Evolutionary conservation across 30 jellyfish, hydroid and myxozoan species (phyloP).

Genomic region (Hydra vulgaris): DNA sequence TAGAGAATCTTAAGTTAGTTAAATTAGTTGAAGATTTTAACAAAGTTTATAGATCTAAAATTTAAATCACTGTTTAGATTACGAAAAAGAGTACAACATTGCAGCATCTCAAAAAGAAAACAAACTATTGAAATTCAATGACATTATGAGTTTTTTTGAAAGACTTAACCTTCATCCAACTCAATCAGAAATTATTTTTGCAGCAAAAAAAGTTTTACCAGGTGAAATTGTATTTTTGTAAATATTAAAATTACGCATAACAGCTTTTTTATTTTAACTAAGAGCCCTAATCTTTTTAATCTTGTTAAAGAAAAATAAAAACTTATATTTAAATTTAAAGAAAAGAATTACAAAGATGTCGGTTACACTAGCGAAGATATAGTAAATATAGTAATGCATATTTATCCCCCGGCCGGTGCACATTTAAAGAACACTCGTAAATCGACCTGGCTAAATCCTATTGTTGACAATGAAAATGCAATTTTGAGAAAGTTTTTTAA

Average conservation of each 20-base stretch:
- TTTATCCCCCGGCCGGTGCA: conserved; percentile 74
- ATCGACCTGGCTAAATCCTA: conserved; percentile 87
- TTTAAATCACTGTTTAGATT: too few species aligned
- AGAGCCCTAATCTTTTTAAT: not conserved
- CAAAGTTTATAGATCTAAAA: too few species aligned
- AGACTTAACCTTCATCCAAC: conserved; percentile 13
- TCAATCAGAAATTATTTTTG: not conserved
- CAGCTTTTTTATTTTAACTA: too few species aligned
- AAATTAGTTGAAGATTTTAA: too few species aligned
- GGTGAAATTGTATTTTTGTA: not conserved
- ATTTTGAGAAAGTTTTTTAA: not conserved
- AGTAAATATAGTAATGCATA: conserved; percentile 63
- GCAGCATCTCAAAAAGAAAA: not conserved
- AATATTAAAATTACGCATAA: too few species aligned
- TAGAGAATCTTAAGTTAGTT: too few species aligned
- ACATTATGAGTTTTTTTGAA: conserved; percentile 1
- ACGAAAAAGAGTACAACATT: conserved; percentile 3
- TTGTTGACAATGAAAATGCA: conserved; percentile 70
- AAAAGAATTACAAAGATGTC: conserved; percentile 16
- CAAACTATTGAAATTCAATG: not conserved
- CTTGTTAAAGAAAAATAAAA: not conserved
- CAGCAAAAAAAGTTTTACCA: conserved; percentile 5
- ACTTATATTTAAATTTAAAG: not conserved
- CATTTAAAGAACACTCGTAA: conserved; percentile 56
- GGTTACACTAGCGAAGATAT: conserved; percentile 42